Base-by-base conservation (phyloP, 2,113 vertebrate genomes). In the Nipponia nippon region DNA sequence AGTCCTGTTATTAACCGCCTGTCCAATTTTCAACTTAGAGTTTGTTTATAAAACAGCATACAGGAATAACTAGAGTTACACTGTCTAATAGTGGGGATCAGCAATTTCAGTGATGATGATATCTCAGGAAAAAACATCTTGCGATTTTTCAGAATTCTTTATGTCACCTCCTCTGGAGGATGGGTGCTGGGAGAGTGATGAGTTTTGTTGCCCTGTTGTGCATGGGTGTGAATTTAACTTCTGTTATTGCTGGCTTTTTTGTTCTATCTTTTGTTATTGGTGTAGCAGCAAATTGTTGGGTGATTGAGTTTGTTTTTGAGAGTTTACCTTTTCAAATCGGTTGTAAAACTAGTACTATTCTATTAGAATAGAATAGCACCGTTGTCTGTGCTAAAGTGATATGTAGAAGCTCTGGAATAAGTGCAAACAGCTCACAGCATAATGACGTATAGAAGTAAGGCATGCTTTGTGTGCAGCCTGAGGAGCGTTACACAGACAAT, bases 51-150 rank as follows among this genome's bases (percentile, higher is more conserved):
- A 12, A 18, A 0, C 30, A 11, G 38, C 16, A 0, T 1, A 2
- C 15, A 2, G 18, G 1, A 10, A 3, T 8, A 29, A 11, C 17
- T 27, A 2, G 49, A 11, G 2, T 21, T 18, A 4, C 1, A 1
- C 26, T 14, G 14, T 4, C 23, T 5, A 0, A 3, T 1, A 5
- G 11, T 0, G 3, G 13, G 22, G 44, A 5, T 8, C 8, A 2
- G 50, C 6, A 23, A 10, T 11, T 6, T 16, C 18, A 2, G 9
- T 25, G 0, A 1, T 1, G 7, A 23, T 22, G 8, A 0, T 40
- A 5, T 10, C 25, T 40, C 11, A 0, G 56, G 13, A 4, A 38
- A 9, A 3, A 26, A 7, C 10, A 8, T 3, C 8, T 2, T 5
- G 6, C 0, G 15, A 0, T 10, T 13, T 50, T 25, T 12, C 8